phyloP scores from a whole-genome alignment of 2,888 invertebrate species.

The Tanytarsus gracilentus region DNA sequence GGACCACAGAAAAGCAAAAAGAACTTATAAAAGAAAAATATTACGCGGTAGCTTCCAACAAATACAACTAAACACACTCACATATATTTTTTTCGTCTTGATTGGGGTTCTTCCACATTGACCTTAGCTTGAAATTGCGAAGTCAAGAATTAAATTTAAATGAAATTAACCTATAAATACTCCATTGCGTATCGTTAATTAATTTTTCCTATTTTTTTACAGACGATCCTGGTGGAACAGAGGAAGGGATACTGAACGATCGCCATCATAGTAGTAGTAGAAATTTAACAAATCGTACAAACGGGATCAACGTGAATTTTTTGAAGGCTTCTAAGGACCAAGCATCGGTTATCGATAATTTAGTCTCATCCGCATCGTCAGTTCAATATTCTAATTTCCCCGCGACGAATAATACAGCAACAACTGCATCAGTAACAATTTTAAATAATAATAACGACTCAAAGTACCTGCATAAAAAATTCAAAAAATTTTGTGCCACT shows the following conservation, averaged over 20 bases:
- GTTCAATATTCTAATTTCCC: constrained; percentile 30
- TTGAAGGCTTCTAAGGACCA: constrained; percentile 15
- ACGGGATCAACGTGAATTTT: neutral
- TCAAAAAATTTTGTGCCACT: constrained; percentile 70
- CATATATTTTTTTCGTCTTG: too few species aligned
- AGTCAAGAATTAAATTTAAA: constrained; percentile 5
- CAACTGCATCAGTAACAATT: neutral
- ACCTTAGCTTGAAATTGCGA: constrained; percentile 10
- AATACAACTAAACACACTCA: too few species aligned
- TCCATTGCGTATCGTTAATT: neutral
- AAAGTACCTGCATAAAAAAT: constrained; percentile 86
- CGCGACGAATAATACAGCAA: constrained; percentile 32
- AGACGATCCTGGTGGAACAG: constrained; percentile 40
- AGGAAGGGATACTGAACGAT: constrained; percentile 36
- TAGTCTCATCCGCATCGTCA: constrained; percentile 27
- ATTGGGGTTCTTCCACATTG: too few species aligned
- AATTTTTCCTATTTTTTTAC: constrained; percentile 30
- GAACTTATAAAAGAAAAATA: neutral
- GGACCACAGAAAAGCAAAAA: neutral
- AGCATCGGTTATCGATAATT: too few species aligned
- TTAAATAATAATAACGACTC: constrained; percentile 43
- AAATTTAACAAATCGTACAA: constrained; percentile 29
- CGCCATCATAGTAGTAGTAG: constrained; percentile 31
- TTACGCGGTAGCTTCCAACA: neutral
- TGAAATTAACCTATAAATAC: constrained; percentile 24